Evolutionary conservation across 2,113 vertebrate genomes (phyloP).

Genomic region (Syrrhaptes paradoxus): DNA sequence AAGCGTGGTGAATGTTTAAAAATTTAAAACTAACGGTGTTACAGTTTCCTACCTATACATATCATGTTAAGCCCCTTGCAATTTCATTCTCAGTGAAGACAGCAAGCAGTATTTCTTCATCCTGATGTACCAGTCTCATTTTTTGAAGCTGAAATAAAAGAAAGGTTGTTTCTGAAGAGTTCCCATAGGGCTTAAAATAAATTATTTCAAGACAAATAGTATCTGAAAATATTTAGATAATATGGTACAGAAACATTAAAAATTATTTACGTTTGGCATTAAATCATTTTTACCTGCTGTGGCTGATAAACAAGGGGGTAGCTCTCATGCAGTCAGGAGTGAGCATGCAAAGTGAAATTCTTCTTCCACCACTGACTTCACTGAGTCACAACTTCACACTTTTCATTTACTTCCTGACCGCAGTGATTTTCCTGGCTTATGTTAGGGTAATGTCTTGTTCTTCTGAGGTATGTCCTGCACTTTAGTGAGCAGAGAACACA

Average conservation of each 20-base stretch:
- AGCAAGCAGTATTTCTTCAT: background rate
- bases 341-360: background rate
- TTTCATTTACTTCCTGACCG: background rate
- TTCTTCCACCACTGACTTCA: background rate
- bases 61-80: background rate
- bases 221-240: background rate
- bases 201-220: background rate
- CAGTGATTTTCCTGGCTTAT: background rate
- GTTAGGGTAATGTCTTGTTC: background rate
- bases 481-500: background rate
- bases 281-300: background rate
- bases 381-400: background rate
- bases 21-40: background rate
- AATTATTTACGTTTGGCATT: background rate
- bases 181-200: background rate
- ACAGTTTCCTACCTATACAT: background rate
- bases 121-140: background rate
- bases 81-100: background rate
- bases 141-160: slow-evolving; percentile 14
- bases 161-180: background rate
- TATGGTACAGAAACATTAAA: background rate
- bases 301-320: background rate
- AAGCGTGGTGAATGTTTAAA: background rate
- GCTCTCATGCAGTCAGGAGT: background rate
- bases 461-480: background rate